Conservation (phyloP, 2,113 vertebrate species). For the Lophochroa leadbeateri region DNA sequence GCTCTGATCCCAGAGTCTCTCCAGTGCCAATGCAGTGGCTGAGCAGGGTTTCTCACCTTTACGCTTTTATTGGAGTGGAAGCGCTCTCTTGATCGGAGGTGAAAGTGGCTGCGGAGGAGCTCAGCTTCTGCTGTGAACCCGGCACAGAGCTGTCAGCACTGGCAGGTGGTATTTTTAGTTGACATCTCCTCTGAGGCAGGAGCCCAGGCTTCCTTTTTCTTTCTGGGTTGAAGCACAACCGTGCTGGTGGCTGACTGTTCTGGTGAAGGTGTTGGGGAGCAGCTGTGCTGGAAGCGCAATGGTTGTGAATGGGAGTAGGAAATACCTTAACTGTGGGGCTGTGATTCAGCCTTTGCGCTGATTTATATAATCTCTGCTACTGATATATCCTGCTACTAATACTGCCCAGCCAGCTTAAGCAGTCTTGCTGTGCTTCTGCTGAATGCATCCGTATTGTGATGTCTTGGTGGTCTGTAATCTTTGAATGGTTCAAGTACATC, state of each 20-base stretch:
- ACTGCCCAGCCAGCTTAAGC: background rate
- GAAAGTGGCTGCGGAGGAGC: background rate
- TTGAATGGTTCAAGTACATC: too few species aligned
- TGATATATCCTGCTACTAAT: too few species aligned
- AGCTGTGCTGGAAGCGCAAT: background rate
- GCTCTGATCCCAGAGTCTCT: background rate
- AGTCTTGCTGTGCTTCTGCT: background rate
- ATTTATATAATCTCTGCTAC: background rate
- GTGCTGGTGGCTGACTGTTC: background rate
- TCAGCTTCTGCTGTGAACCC: background rate
- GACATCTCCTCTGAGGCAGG: background rate
- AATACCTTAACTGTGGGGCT: background rate
- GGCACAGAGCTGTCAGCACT: accelerated
- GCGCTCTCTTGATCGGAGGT: accelerated
- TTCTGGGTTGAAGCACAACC: background rate
- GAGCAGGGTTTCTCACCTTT: background rate
- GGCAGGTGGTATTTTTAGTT: background rate
- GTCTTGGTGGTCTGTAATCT: background rate
- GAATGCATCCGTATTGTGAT: accelerated
- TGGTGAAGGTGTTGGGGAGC: background rate
- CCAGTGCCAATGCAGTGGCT: background rate
- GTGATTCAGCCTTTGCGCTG: background rate
- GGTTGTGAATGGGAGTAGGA: background rate
- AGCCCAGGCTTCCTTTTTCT: background rate
- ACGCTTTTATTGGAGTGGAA: accelerated